A percentile compares a stretch with the other conserved stretches of the same genome.
These are phyloP conservation scores for Teleiodes luculella DNA, from an alignment of 2,888 invertebrate genomes.

Conservation along the genomic window DNA sequence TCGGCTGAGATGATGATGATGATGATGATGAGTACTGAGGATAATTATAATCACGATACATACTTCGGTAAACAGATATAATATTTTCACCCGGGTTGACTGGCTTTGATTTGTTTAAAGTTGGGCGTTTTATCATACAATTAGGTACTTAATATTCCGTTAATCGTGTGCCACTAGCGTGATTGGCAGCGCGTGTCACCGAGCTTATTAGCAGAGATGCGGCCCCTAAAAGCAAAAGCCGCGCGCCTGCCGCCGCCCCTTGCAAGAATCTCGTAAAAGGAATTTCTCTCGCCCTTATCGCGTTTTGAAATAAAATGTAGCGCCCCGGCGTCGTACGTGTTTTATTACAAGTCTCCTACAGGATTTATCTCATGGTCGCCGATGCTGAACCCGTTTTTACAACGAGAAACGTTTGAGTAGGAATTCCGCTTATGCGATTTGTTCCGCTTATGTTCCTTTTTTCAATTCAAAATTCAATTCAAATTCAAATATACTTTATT, in stretches of 20 bases:
- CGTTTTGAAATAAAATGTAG: conserved; percentile 77
- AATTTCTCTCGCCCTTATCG: conserved; percentile 76
- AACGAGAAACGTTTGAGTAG: conserved; percentile 51
- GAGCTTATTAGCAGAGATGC: conserved; percentile 1
- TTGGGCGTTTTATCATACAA: too few species aligned
- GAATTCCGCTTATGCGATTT: conserved; percentile 55
- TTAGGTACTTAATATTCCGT: neutral
- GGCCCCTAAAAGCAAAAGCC: conserved; percentile 9
- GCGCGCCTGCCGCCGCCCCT: conserved; percentile 24
- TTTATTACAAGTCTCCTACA: conserved; percentile 73
- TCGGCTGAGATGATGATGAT: too few species aligned
- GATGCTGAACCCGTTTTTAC: conserved; percentile 53
- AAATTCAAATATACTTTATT: too few species aligned
- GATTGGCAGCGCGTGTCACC: conserved; percentile 22
- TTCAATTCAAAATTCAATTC: too few species aligned
- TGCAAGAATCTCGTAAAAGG: conserved; percentile 72
- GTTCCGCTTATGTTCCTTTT: conserved; percentile 41
- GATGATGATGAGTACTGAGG: too few species aligned
- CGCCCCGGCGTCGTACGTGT: conserved; percentile 69
- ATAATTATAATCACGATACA: too few species aligned
- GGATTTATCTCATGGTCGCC: conserved; percentile 72
- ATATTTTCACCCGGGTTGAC: too few species aligned
- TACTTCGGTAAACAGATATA: too few species aligned
- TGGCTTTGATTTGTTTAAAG: too few species aligned
- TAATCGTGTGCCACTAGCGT: conserved; percentile 29